Base-by-base conservation (phyloP, 2,113 vertebrate genomes). In the Channa argus region DNA sequence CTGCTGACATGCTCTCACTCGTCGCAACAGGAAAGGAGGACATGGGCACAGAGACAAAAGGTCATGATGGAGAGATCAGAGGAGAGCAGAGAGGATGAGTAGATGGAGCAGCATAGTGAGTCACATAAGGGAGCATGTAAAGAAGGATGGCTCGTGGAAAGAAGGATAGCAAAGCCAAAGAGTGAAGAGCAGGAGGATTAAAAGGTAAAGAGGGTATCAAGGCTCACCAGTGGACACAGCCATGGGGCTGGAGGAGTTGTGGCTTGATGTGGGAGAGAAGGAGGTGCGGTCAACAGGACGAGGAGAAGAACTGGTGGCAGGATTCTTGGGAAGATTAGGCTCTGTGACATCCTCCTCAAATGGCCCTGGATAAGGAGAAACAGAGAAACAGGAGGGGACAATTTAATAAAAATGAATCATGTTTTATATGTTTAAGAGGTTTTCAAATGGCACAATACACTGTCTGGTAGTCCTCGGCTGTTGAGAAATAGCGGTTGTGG, bases 181-280 rank as follows among this genome's bases (percentile, higher is more conserved):
- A 41, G 33, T 33, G 60, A 67, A 12, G 49, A 67, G 64, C 8
- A 24, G 56, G 46, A 47, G 34, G n/a, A 36, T 13, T 12, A 24
- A 54, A 62, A 61, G 6, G 3, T 37, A 45, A 13, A 47, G 49
- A 14, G 55, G 44, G 9, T 14, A 43, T 7, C 2, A 15, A 60
- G 62, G 89, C 94, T 94, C 83, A 95, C 94, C 92, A 52, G 80
- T 85, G 9, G 62, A 63, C 24, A 3, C 12, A 1, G 73, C 43
- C 5, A 86, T 90, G 76, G 58, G 39, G 82, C 82, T 94, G 81
- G 79, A 73, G 59, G 86, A 64, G 72, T 58, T 62, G 68, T 24
- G 36, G 50, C 62, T 84, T 6, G 46, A 71, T 34, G 87, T 79
- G 64, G 90, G 79, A 58, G 75, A 55, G 65, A 83, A 44, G 51